A percentile compares a stretch with the other conserved stretches of the same genome.
Evolutionary conservation across 2,888 invertebrate genomes (phyloP).

Genomic region (Amphimallon solstitiale): DNA sequence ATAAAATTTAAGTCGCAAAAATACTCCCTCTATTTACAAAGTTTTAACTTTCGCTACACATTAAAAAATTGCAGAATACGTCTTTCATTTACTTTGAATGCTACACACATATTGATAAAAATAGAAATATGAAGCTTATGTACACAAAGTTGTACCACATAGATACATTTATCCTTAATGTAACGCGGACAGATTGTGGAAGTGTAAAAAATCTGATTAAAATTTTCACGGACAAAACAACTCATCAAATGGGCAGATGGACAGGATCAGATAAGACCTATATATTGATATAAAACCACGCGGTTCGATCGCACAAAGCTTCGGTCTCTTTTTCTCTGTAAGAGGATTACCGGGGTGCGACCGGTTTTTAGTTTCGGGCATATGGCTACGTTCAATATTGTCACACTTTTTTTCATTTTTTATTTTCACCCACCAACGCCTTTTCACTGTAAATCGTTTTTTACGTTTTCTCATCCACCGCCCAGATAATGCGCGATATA

Average conservation of each 20-base stretch:
- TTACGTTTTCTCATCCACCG: constrained; percentile 13
- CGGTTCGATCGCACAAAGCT: constrained; percentile 55
- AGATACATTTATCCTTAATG: neutral
- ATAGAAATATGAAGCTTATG: too few relatives aligned
- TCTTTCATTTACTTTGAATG: neutral
- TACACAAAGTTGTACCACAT: too few relatives aligned
- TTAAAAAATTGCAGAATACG: too few relatives aligned
- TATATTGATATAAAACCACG: constrained; percentile 59
- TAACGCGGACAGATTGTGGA: constrained; percentile 4
- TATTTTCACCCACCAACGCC: constrained; percentile 30
- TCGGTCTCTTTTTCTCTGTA: constrained; percentile 40
- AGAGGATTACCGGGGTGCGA: constrained; percentile 55
- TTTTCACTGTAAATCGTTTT: constrained; percentile 34
- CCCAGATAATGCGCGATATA: constrained; percentile 2
- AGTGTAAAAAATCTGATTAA: constrained; percentile 32
- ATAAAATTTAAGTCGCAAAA: too few relatives aligned
- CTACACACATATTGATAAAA: too few relatives aligned
- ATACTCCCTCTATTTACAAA: too few relatives aligned
- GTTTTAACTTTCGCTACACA: too few relatives aligned
- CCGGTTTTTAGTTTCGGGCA: constrained; percentile 59
- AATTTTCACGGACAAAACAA: constrained; percentile 33
- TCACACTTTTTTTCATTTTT: constrained; percentile 32
- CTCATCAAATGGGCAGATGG: constrained; percentile 43
- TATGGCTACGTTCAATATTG: constrained; percentile 48
- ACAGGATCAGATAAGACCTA: constrained; percentile 55